Evolutionary conservation across 2,888 invertebrate genomes (phyloP).

Genomic region (Oligia strigilis): DNA sequence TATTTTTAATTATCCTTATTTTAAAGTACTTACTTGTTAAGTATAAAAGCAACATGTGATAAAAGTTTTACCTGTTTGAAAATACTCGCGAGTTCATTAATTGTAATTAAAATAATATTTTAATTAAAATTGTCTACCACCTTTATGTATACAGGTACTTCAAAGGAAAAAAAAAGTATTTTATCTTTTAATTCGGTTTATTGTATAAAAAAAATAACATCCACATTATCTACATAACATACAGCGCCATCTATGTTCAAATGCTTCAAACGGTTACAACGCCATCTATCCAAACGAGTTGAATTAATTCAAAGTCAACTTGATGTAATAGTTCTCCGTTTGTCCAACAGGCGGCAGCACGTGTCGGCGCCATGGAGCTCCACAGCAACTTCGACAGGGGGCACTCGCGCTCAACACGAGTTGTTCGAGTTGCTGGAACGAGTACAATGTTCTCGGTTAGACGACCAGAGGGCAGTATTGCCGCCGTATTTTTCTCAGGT

Average conservation of each 20-base stretch:
- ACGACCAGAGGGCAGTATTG: constrained; percentile 99
- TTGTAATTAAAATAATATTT: too few species aligned
- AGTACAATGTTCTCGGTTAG: constrained; percentile 98
- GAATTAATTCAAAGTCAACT: constrained; percentile 12
- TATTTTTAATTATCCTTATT: not conserved
- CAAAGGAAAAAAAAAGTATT: too few species aligned
- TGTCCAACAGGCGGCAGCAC: constrained; percentile 92
- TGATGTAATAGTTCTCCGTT: constrained; percentile 66
- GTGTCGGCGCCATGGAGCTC: constrained; percentile 90
- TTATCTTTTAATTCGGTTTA: too few species aligned
- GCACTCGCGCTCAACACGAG: constrained; percentile 92
- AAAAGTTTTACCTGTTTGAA: too few species aligned
- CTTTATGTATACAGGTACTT: too few species aligned
- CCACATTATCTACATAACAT: too few species aligned
- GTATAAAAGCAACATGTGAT: too few species aligned
- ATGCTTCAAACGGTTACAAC: not conserved
- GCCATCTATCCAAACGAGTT: constrained; percentile 40
- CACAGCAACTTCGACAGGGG: constrained; percentile 84
- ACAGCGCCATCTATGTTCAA: constrained; percentile 69
- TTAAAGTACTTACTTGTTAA: not conserved
- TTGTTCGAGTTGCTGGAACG: constrained; percentile 98
- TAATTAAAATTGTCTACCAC: too few species aligned
- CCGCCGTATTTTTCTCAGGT: constrained; percentile 98
- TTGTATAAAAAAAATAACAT: too few species aligned
- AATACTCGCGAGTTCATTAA: too few species aligned